phyloP scores from a whole-genome alignment of 2,113 vertebrate species.

The Neolamprologus devosi region DNA sequence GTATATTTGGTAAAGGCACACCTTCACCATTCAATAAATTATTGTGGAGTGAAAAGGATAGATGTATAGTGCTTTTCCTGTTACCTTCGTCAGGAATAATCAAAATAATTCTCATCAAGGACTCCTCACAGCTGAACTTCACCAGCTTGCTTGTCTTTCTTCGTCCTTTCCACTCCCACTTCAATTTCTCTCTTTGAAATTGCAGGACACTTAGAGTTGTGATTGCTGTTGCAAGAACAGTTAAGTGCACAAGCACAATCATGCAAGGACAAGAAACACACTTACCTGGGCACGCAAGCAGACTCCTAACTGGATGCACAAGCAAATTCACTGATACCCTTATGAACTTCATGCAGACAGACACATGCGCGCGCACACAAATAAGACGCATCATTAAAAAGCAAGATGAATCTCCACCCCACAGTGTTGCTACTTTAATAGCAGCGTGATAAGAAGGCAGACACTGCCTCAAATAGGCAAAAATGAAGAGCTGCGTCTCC shows the following conservation, averaged over 20 bases:
- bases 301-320: background rate
- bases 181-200: conserved; percentile 25
- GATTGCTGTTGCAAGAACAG: conserved; percentile 32
- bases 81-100: conserved; percentile 23
- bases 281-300: background rate
- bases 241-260: conserved; percentile 24
- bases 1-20: background rate
- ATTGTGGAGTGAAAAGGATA: background rate
- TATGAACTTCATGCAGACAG: background rate
- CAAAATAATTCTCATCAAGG: conserved; percentile 23
- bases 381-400: conserved; percentile 6
- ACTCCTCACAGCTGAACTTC: conserved; percentile 2
- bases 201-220: conserved; percentile 21
- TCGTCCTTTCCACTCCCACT: background rate
- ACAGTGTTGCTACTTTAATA: conserved; percentile 39
- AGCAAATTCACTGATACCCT: background rate
- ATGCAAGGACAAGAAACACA: background rate
- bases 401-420: conserved; percentile 21
- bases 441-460: conserved; percentile 27
- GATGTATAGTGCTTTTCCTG: background rate
- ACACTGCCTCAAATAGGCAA: conserved; percentile 15
- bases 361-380: background rate
- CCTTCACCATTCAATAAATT: background rate
- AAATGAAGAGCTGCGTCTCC: conserved; percentile 26
- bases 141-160: background rate